A percentile compares a stretch with the other conserved stretches of the same genome.
These are phyloP conservation scores for Leucopsar rothschildi DNA, from an alignment of 2,113 vertebrate genomes.

Conservation along the genomic window DNA sequence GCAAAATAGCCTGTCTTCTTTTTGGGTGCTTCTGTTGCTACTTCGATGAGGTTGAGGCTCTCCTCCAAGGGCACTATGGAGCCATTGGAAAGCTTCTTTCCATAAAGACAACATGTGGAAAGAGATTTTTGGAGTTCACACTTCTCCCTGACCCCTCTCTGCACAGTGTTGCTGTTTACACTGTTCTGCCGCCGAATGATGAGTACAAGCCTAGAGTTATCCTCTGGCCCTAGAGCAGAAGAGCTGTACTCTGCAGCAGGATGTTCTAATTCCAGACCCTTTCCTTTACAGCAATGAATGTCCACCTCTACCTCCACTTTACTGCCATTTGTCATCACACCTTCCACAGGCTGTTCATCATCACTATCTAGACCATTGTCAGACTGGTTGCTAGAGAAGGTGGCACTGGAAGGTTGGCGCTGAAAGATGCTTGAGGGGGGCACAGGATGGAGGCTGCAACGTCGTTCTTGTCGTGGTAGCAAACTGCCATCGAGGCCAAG, in stretches of 20 bases:
- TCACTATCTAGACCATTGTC: conserved; percentile 95
- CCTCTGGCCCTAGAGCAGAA: conserved; percentile 46
- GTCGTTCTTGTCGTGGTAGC: conserved; percentile 80
- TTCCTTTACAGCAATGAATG: conserved; percentile 89
- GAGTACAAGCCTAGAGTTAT: conserved; percentile 61
- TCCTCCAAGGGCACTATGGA: conserved; percentile 92
- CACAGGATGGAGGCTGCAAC: conserved; percentile 89
- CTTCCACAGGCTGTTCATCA: conserved; percentile 89
- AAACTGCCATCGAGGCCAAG: conserved; percentile 68
- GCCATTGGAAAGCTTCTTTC: conserved; percentile 93
- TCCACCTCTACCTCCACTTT: conserved; percentile 96
- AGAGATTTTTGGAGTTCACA: conserved; percentile 89
- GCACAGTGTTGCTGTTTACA: conserved; percentile 80
- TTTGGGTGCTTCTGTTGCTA: conserved; percentile 93
- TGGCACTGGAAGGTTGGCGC: conserved; percentile 88
- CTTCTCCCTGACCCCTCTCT: conserved; percentile 80
- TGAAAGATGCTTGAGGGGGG: conserved; percentile 81
- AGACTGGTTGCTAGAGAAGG: conserved; percentile 94
- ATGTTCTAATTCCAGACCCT: conserved; percentile 53
- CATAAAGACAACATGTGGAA: conserved; percentile 88
- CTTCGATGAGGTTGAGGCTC: conserved; percentile 93
- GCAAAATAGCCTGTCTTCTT: conserved; percentile 96
- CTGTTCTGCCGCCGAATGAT: conserved; percentile 86
- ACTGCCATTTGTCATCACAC: conserved; percentile 92
- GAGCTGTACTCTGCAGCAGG: not conserved